Evolutionary conservation across 2,797 vertebrate species (phyloP), one percentile per base, ranked within the genome.

Genomic region (Epinephelus malabaricus): DNA sequence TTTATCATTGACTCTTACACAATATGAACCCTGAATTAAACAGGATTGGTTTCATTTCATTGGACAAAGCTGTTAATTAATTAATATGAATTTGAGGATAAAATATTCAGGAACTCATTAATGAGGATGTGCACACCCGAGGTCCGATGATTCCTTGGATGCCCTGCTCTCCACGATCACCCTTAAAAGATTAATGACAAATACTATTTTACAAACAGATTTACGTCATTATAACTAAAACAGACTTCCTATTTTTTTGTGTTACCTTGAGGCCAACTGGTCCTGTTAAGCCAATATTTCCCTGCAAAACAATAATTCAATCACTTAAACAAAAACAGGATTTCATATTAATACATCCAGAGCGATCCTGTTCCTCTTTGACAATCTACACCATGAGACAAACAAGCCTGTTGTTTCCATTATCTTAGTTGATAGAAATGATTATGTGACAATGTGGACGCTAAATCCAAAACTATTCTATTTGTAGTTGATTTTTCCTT

Each of bases 241-340:
- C 3, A 30, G 4, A 23, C 9, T 43, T 18, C 1, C 3, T 51
- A 47, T 59, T 49, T 11, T 47, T 47, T 62, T 65, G 5, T 60
- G 12, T 21, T 92, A 97, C 97, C 96, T 97, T 97, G 86, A 82
- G 87, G 53, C 97, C 96, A 3, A 88, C 76, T 38, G 90, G 85
- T 92, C 97, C 97, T 1, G 87, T 82, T 40, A 92, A 76, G 50
- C 97, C 97, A 56, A 89, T 75, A 50, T 78, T 76, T 21, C 97
- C 97, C 97, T 98, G 84, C 27, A 92, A 95, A 54, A 67, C 5
- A 61, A 77, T 43, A 69, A 25, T 77, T 71, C 2, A 83, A 84
- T 60, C 3, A 60, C 50, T 40, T 0, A 78, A 30, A 38, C 13
- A 6, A 50, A 58, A 55, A 65, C 14, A 2, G 1, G 1, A 64